A percentile compares a stretch with the other conserved stretches of the same genome.
Evolutionary conservation across 2,888 invertebrate genomes (phyloP).

Genomic region (Diaprepes abbreviatus): DNA sequence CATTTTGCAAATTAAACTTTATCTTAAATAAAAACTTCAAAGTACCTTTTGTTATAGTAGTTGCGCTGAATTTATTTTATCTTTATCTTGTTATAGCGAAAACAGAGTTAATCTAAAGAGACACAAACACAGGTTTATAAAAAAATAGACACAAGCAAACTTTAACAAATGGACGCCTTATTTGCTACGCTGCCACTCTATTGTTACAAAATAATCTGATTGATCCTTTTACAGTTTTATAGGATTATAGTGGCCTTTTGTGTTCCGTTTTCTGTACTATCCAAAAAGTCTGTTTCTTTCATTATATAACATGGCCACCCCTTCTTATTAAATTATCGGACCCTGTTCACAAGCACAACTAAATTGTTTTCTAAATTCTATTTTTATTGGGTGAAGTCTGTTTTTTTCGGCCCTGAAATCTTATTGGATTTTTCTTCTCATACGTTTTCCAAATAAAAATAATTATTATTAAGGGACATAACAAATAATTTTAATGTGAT

Average conservation of each 20-base stretch:
- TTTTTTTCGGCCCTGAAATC: neutral
- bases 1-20: no score
- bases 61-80: no score
- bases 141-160: no score
- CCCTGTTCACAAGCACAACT: constrained; percentile 41
- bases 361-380: constrained; percentile 47
- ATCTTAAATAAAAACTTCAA: no score
- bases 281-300: constrained; percentile 3
- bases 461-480: no score
- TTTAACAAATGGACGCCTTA: neutral
- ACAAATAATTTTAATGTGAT: no score
- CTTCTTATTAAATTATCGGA: constrained; percentile 41
- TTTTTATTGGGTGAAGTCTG: constrained; percentile 22
- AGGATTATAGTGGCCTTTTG: neutral
- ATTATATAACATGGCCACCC: constrained; percentile 31
- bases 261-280: neutral
- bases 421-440: neutral
- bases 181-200: neutral
- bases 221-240: neutral
- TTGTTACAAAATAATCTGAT: neutral
- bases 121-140: no score
- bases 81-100: no score
- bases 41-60: no score
- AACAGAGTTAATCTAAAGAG: no score
- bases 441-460: no score